Conservation (phyloP, 2,888 invertebrate genomes). For the Hypolimnas misippus region DNA sequence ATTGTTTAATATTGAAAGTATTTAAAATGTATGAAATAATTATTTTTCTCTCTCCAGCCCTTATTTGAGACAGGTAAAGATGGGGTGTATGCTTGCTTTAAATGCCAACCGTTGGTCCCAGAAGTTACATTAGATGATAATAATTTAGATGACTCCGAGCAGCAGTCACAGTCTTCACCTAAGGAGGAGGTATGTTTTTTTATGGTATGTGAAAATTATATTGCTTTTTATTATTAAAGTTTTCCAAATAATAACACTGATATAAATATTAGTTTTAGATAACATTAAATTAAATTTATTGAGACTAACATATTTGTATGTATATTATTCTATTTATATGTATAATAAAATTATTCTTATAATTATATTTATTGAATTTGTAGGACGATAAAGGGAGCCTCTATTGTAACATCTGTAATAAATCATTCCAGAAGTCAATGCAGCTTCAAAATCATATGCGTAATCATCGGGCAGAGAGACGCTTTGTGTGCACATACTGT, state of each 20-base stretch:
- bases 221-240: no score
- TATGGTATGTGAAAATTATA: not conserved
- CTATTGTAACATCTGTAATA: conserved; percentile 76
- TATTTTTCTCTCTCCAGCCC: conserved; percentile 59
- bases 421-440: conserved; percentile 75
- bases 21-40: no score
- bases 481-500: conserved; percentile 80
- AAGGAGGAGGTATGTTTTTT: conserved; percentile 53
- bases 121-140: conserved; percentile 72
- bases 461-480: conserved; percentile 79
- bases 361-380: conserved; percentile 40
- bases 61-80: conserved; percentile 76
- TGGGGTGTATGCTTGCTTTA: conserved; percentile 76
- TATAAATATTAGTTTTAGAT: no score
- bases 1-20: no score
- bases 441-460: conserved; percentile 79
- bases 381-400: conserved; percentile 63
- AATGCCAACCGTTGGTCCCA: conserved; percentile 79
- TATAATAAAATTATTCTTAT: not conserved
- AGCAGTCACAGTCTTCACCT: conserved; percentile 49
- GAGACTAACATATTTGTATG: no score
- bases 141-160: conserved; percentile 47
- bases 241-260: no score
- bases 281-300: no score
- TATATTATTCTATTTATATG: not conserved